Base-by-base conservation (phyloP, 2,113 vertebrate species). In the Eclectus roratus region DNA sequence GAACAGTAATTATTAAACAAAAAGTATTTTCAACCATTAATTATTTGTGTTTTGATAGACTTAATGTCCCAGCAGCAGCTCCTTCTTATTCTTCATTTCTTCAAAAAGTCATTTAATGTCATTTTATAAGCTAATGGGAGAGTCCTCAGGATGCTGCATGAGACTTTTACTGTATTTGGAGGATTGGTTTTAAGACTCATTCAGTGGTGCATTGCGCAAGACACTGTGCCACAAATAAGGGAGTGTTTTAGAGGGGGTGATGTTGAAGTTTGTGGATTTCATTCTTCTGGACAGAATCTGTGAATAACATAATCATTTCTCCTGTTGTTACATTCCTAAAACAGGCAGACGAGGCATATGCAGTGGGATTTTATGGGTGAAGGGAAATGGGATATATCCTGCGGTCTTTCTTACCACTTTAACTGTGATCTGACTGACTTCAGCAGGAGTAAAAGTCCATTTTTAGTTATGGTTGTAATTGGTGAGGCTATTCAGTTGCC, bases 1-100 rank as follows among this genome's bases (percentile, higher is more conserved):
- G 97, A 98, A 94, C 61, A 97, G 97, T 97, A 97, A 98, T 98
- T 98, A 98, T 98, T 98, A 98, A 98, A 97, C 96, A 98, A 98
- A 97, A 98, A 92, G 76, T 96, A 96, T 97, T 97, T 98, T 98
- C 97, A 97, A 58, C 76, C 91, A 95, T 97, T 98, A 96, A 97
- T 97, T 97, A 97, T 98, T 97, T 97, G 95, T 97, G 97, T 97
- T 97, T 95, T 97, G 94, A 96, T 97, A 92, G 85, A 92, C 77
- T 97, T 90, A 97, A 96, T 91, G 96, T 97, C 96, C 95, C 60
- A 73, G 82, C 50, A 85, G 89, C 85, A 94, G 90, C 68, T 95
- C 50, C 92, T 92, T 88, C 88, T 93, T 86, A n/a, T 61, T 91
- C 82, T 80, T 94, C 78, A 49, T 74, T 91, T 97, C 70, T 97